These are phyloP conservation scores for Archips xylosteana DNA, from an alignment of 2,888 invertebrate genomes.

Conservation along the genomic window DNA sequence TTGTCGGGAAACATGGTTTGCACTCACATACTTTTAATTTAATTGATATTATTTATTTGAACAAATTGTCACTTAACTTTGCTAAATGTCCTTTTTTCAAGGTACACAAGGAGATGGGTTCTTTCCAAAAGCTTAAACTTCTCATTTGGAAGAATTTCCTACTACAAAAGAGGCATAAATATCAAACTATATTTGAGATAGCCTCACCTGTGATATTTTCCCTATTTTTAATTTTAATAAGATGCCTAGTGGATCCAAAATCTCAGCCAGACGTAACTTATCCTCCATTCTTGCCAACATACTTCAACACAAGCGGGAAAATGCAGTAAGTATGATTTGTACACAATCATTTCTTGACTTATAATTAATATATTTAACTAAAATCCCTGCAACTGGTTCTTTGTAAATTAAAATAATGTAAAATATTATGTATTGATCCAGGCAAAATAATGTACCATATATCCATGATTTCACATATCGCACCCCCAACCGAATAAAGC, in stretches of 20 bases:
- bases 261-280: slow-evolving; percentile 69
- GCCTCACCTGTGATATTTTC: slow-evolving; percentile 89
- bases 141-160: slow-evolving; percentile 94
- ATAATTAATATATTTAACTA: too few relatives aligned
- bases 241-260: slow-evolving; percentile 88
- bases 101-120: slow-evolving; percentile 62
- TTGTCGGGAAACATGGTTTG: slow-evolving; percentile 12
- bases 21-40: slow-evolving; percentile 6
- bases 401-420: too few relatives aligned
- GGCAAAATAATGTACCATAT: too few relatives aligned
- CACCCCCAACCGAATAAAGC: too few relatives aligned
- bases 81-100: slow-evolving; percentile 23
- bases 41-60: background rate
- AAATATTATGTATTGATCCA: too few relatives aligned
- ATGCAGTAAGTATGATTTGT: slow-evolving; percentile 66
- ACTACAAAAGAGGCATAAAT: slow-evolving; percentile 90
- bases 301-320: slow-evolving; percentile 72
- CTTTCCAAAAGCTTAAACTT: slow-evolving; percentile 87
- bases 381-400: too few relatives aligned
- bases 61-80: background rate
- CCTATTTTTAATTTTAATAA: slow-evolving; percentile 89
- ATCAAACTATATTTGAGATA: slow-evolving; percentile 90
- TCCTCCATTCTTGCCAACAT: slow-evolving; percentile 72
- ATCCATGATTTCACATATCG: background rate
- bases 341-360: background rate